Evolutionary conservation across 1,140 invertebrate genomes (phyloP).

Genomic region (Tribolium castaneum): DNA sequence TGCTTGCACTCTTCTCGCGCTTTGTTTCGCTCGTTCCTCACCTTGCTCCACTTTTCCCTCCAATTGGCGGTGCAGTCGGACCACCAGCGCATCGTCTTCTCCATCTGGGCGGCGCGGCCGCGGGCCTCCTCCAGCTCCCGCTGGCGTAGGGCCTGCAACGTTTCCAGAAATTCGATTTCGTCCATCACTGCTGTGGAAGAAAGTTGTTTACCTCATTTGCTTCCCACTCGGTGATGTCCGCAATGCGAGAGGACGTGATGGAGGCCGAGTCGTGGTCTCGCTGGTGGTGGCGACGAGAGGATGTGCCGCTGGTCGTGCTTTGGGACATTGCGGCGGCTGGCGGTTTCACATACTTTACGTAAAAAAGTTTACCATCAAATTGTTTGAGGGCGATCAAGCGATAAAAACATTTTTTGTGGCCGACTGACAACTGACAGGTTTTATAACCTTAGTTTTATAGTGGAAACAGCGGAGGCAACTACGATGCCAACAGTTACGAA

Average conservation of each 20-base stretch:
- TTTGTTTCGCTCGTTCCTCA: constrained; percentile 86
- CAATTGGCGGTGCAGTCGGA: constrained; percentile 91
- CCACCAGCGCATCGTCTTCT: constrained; percentile 99
- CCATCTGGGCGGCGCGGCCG: constrained; percentile 94
- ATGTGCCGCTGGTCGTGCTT: constrained; percentile 68
- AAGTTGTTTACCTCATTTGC: constrained; percentile 70
- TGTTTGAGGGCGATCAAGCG: background rate
- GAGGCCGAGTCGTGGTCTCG: constrained; percentile 67
- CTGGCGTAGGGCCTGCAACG: constrained; percentile 72
- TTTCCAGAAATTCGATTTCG: constrained; percentile 10
- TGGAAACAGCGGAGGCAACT: too few species aligned
- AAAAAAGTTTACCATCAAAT: too few species aligned
- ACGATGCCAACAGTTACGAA: too few species aligned
- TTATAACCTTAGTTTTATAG: too few species aligned
- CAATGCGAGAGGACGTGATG: constrained; percentile 67
- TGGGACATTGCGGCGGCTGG: constrained; percentile 66
- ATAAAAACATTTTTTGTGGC: background rate
- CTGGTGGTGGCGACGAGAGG: constrained; percentile 66
- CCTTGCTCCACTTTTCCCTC: constrained; percentile 97
- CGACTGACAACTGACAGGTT: background rate
- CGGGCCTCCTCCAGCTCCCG: constrained; percentile 91
- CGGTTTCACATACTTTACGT: background rate
- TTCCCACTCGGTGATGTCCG: constrained; percentile 74
- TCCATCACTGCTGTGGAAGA: background rate
- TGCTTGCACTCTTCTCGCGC: constrained; percentile 88